Evolutionary conservation across 2,113 vertebrate genomes (phyloP), one percentile per base, ranked within the genome.

Genomic region (Trematomus loennbergii): DNA sequence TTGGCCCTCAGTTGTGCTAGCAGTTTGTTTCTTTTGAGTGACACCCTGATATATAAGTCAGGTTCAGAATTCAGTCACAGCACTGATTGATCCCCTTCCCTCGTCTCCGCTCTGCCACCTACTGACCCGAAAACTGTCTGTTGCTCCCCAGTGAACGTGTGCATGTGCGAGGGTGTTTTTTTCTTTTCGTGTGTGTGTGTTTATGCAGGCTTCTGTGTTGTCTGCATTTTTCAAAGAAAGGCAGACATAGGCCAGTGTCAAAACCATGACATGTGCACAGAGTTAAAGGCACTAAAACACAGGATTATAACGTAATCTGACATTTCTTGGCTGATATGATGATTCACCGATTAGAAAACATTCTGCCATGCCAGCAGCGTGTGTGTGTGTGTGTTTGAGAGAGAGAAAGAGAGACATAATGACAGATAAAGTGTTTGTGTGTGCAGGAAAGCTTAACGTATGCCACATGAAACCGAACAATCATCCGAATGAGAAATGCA

Each of bases 341-440:
- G 90, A 93, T 85, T 93, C 79, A 84, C 86, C 16, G 81, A 88
- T 89, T 91, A 88, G 81, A 89, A 88, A 84, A 66, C 73, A 81
- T 81, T 78, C 72, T 65, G 70, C 58, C 54, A 40, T 78, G 88
- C 87, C 77, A 88, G 84, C 69, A 76, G 70, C 17, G 58, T 72
- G 45, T 70, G 72, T 54, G 72, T 60, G 33, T 60, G 29, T 68
- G 22, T 82, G 64, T 64, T 50, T 55, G 55, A 7, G 36, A 36
- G 33, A 36, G 79, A 69, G 36, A 60, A 18, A 54, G 16, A 55
- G 61, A 75, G 75, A 74, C 77, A 72, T 67, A 63, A 74, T 71
- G 75, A 59, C 58, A 60, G 52, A 85, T 75, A 72, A 67, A 45
- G 52, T 63, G 20, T 80, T 33, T 68, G 22, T 82, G 60, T 65